Evolutionary conservation across 2,797 vertebrate species (phyloP).

Genomic region (Pseudochirops cupreus): DNA sequence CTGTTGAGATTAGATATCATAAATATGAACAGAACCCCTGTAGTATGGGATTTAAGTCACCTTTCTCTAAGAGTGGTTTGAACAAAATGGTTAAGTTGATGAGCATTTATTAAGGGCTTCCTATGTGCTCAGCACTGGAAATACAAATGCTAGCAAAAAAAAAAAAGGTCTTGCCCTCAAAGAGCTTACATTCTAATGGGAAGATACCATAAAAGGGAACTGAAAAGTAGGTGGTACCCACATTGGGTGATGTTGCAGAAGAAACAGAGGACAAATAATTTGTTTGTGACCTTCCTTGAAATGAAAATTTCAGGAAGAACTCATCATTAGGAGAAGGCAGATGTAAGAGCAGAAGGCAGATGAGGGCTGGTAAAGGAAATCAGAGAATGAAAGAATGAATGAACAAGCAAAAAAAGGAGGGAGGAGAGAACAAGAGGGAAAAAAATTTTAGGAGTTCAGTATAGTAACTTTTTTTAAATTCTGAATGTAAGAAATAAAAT

Average conservation of each 20-base stretch:
- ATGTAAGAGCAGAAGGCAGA: background rate
- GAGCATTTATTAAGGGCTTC: background rate
- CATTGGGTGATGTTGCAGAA: background rate
- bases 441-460: background rate
- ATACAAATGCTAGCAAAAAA: background rate
- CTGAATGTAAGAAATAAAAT: too few relatives aligned
- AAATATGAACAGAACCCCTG: background rate
- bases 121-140: background rate
- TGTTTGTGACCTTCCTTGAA: background rate
- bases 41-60: background rate
- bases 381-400: too few relatives aligned
- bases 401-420: background rate
- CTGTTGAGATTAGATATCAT: background rate
- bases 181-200: background rate
- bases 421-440: background rate
- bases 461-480: background rate
- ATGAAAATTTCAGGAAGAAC: too few relatives aligned
- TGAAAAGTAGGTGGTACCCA: background rate
- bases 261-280: background rate
- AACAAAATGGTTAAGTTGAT: background rate
- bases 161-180: background rate
- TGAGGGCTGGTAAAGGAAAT: background rate
- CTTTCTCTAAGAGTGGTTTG: background rate
- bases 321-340: background rate
- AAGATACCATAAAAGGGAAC: background rate